Base-by-base conservation (phyloP, 2,888 invertebrate genomes). In the Diachrysia chrysitis region DNA sequence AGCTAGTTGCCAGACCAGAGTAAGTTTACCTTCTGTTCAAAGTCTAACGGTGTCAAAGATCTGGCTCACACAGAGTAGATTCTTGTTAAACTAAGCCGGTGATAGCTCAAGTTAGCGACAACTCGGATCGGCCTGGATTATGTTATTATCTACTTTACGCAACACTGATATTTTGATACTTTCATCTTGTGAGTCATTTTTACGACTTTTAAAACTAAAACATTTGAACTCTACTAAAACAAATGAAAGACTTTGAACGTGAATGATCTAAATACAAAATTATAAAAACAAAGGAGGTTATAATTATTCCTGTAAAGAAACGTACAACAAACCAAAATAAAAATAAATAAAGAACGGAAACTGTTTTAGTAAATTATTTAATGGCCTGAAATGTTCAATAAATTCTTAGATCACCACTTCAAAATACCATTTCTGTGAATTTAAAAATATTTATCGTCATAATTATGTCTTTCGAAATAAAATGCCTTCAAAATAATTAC, bases 81-180 rank as follows among this genome's bases (percentile, higher is more conserved):
- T 70, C 66, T 70, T 71, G 65, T 69, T 35, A 63, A 51, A 37
- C 37, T 42, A 23, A 67, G 59, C 58, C 64, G 25, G 56, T 69
- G 60, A 77, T 71, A 79, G 69, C 66, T 62, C 63, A 76, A 83
- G 63, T 80, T 67, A 63, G 62, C 65, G 70, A 66, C 65, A 59
- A 35, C 54, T 19, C 32, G 61, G 71, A 81, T 79, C 74, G 69
- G 56, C 58, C 62, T 54, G 77, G 78, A 81, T 83, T 80, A 51
- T 51, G 48, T 51, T 51, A 83, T 73, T 71, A 66, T 71, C 76
- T 68, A 68, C 71, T 84, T 77, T 79, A 71, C 51, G 67, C 66
- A 59, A 64, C 69, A 69, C 73, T 66, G 74, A 76, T 71, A 68
- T 67, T 51, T 69, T 63, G 65, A 63, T 72, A 35, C 48, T 23